Evolutionary conservation across 2,113 vertebrate genomes (phyloP).

Genomic region (Ameiurus melas): DNA sequence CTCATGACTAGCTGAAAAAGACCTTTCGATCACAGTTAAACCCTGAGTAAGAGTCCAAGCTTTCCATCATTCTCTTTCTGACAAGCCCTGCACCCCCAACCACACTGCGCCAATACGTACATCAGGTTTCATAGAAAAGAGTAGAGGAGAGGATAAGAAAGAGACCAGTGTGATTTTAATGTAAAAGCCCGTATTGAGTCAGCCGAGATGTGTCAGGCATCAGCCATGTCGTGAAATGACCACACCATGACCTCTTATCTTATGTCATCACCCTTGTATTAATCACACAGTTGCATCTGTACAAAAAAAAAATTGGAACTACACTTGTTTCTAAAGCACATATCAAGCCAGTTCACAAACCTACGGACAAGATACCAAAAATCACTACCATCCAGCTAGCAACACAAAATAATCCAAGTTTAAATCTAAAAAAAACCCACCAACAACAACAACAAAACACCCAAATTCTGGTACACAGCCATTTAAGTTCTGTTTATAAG

Average conservation of each 20-base stretch:
- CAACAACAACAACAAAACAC: too few relatives aligned
- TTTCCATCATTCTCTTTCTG: background rate
- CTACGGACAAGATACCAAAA: background rate
- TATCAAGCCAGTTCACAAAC: background rate
- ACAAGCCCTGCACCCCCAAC: background rate
- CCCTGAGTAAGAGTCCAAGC: background rate
- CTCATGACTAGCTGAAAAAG: slow-evolving; percentile 4
- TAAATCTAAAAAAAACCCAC: background rate
- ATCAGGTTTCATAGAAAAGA: background rate
- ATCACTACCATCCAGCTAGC: background rate
- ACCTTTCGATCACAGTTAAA: background rate
- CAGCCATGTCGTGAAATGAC: slow-evolving; percentile 30
- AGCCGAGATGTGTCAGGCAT: slow-evolving; percentile 37
- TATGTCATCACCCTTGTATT: slow-evolving; percentile 20
- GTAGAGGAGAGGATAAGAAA: background rate
- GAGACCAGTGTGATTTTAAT: background rate
- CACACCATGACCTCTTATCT: slow-evolving; percentile 21
- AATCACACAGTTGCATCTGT: background rate
- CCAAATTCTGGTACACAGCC: background rate
- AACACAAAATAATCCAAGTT: background rate
- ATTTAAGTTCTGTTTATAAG: background rate
- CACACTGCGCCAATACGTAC: background rate
- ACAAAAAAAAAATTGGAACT: background rate
- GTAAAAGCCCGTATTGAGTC: slow-evolving; percentile 28
- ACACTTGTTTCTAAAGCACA: background rate